Evolutionary conservation across 2,888 invertebrate genomes (phyloP).

Genomic region (Zygogramma bicolorata): DNA sequence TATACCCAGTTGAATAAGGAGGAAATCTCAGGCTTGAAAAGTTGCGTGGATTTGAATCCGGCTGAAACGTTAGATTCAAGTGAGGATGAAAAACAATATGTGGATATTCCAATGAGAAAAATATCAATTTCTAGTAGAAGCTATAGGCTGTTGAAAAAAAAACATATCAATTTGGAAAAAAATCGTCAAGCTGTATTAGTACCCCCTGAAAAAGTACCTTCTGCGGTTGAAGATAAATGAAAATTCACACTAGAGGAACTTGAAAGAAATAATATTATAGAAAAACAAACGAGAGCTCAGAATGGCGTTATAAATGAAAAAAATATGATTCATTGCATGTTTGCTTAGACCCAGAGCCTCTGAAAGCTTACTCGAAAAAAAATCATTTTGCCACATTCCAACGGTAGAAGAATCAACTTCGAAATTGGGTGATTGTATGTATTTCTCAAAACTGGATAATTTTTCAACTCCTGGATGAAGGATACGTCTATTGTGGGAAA

Average conservation of each 20-base stretch:
- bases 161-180: neutral
- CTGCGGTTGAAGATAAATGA: neutral
- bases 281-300: neutral
- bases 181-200: neutral
- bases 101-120: too few species aligned
- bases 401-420: neutral
- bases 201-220: neutral
- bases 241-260: neutral
- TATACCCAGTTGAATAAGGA: too few species aligned
- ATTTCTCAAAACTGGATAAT: too few species aligned
- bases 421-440: too few species aligned
- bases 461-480: neutral
- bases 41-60: too few species aligned
- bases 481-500: neutral
- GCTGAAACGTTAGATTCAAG: too few species aligned
- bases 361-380: neutral
- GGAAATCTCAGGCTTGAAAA: too few species aligned
- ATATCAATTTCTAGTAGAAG: neutral
- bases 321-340: neutral
- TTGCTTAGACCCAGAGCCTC: neutral
- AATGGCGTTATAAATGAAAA: neutral
- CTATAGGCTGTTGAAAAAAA: neutral
- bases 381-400: neutral
- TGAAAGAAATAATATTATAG: neutral
- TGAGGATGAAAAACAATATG: too few species aligned